Evolutionary conservation across 2,888 invertebrate species (phyloP), one percentile per base, ranked within the genome.

Genomic region (Glomeris marginata): DNA sequence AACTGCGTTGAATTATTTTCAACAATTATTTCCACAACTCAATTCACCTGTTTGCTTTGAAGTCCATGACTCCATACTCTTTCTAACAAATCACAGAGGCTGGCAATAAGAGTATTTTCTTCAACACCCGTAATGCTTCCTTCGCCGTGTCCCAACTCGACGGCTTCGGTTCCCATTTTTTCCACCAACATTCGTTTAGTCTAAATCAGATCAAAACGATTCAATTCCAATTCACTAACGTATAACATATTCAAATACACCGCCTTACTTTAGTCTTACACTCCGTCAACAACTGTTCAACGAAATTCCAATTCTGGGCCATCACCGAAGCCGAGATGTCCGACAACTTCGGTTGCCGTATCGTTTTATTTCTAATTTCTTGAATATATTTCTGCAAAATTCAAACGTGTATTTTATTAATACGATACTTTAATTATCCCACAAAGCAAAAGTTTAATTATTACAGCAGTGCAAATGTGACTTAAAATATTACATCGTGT

Each of bases 121-220:
- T 98, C 97, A 0, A 92, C 82, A 62, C 73, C 72, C n/a, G 67
- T 90, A 41, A 73, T 64, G 45, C 66, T 68, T 15, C 66, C 87
- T 41, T 82, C 81, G 38, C 82, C 82, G 56, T 94, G 84, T 13
- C 94, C 94, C 54, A 97, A 69, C 45, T 91, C 92, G 1, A 88
- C 84, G 10, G 95, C 97, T 72, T 98, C 98, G 3, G 81, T 84
- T 1, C 97, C 97, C 84, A 98, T 85, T 72, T 98, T 98, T 63
- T 95, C 94, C n/a, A 98, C 79, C 35, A 98, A 72, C 92, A 98
- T 95, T 57, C 95, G 75, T 71, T 98, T 98, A 1, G 97, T 98
- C 76, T 94, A 85, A 47, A 34, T 11, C n/a, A 1, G 22, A 45
- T 6, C 10, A 28, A 49, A 37, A 22, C 22, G 13, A 20, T 6